These are phyloP conservation scores for Drosophila lacertosa DNA, from an alignment of 1,140 invertebrate genomes.

Conservation along the genomic window DNA sequence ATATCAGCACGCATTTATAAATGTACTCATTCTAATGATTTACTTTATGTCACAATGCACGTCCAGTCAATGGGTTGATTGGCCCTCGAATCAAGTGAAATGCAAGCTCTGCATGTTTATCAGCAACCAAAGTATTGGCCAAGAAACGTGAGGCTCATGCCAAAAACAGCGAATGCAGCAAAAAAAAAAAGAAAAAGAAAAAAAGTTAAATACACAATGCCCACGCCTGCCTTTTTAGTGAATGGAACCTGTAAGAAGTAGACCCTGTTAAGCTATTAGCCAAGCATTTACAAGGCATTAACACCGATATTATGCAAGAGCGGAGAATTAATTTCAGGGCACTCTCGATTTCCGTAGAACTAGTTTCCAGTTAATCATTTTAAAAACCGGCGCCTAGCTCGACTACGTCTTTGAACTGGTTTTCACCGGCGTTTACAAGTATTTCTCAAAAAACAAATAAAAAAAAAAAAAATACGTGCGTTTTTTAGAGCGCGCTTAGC, in stretches of 20 bases:
- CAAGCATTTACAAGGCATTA: slow-evolving; percentile 49
- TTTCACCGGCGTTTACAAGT: slow-evolving; percentile 28
- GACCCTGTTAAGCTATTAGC: slow-evolving; percentile 11
- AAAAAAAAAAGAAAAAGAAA: not conserved
- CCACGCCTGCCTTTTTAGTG: not conserved
- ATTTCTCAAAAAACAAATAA: no score
- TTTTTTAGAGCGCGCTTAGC: not conserved
- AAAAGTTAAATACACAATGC: not conserved
- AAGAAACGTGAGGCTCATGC: slow-evolving; percentile 33
- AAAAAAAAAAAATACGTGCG: not conserved
- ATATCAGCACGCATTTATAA: no score
- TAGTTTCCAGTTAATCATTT: slow-evolving; percentile 34
- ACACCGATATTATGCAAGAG: slow-evolving; percentile 42
- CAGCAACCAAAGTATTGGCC: slow-evolving; percentile 42
- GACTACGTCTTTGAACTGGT: slow-evolving; percentile 63
- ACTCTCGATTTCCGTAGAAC: slow-evolving; percentile 67
- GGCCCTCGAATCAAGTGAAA: slow-evolving; percentile 36
- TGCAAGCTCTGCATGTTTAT: slow-evolving; percentile 44
- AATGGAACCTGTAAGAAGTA: slow-evolving; percentile 4
- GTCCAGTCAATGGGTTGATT: slow-evolving; percentile 5
- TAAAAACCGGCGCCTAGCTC: slow-evolving; percentile 19
- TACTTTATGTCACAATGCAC: slow-evolving; percentile 4
- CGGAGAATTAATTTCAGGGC: slow-evolving; percentile 19
- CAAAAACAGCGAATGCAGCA: slow-evolving; percentile 5
- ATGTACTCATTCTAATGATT: no score